Evolutionary conservation across 1,140 invertebrate species (phyloP).

Genomic region (Zophobas morio): DNA sequence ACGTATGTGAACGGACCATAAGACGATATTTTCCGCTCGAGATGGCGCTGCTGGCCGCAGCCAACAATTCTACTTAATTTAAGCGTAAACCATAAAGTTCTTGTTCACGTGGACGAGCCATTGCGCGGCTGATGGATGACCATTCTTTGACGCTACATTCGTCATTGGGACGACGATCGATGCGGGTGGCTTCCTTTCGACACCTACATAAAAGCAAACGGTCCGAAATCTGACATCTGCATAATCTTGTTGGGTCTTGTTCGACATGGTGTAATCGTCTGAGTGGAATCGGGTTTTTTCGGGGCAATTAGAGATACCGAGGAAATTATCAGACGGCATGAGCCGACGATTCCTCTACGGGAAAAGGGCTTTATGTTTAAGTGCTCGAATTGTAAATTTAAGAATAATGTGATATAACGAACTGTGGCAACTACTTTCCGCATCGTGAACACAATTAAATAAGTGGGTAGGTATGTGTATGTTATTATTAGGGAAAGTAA

Average conservation of each 20-base stretch:
- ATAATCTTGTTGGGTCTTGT: not conserved
- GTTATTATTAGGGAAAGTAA: too few species aligned
- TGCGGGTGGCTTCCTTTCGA: slow-evolving; percentile 5
- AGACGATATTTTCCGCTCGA: slow-evolving; percentile 55
- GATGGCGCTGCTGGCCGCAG: not conserved
- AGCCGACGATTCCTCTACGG: too few species aligned
- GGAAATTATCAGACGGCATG: not conserved
- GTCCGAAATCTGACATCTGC: slow-evolving; percentile 2
- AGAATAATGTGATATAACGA: too few species aligned
- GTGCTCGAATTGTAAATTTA: too few species aligned
- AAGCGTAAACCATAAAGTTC: slow-evolving; percentile 49
- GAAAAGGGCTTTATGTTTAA: too few species aligned
- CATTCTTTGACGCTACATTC: slow-evolving; percentile 53
- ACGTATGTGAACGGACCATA: slow-evolving; percentile 46
- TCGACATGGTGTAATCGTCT: not conserved
- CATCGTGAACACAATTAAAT: too few species aligned
- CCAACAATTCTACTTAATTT: slow-evolving; percentile 43
- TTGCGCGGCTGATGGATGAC: slow-evolving; percentile 50
- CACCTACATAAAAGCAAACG: slow-evolving; percentile 15
- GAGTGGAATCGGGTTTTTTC: not conserved
- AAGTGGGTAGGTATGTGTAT: too few species aligned
- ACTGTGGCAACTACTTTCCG: too few species aligned
- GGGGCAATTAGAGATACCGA: not conserved
- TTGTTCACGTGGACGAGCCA: slow-evolving; percentile 50
- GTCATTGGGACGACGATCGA: slow-evolving; percentile 43